Base-by-base conservation (phyloP, 2,888 invertebrate genomes). In the Drosophila pegasa region DNA sequence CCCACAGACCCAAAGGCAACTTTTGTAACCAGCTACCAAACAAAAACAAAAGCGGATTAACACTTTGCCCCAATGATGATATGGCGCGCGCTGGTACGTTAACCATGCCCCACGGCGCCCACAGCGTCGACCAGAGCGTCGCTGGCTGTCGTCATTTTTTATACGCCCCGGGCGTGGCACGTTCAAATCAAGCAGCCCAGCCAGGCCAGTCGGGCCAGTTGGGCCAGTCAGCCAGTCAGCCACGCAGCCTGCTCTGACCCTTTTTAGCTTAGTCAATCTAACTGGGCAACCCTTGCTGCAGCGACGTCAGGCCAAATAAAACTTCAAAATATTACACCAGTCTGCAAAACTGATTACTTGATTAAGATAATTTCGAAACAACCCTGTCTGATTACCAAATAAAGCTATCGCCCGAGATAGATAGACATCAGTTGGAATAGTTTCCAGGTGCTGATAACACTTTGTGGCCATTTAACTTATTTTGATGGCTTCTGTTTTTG, bases 1-100 rank as follows among this genome's bases (percentile, higher is more conserved):
- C 58, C 76, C 74, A 59, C 50, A 67, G 31, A 48, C 61, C 58
- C 56, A 59, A 40, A 43, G 51, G 67, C 68, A 62, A 77, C 59
- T 70, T 65, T 55, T 66, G 69, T 59, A 41, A 67, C 70, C 67
- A 67, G 77, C 73, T 71, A 69, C 62, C 66, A 77, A 81, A 80
- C 64, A 79, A 81, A 76, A 78, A 76, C 73, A 81, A 77, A 78
- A 88, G 80, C 80, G 72, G 78, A 84, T 82, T 79, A 81, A 75
- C 82, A 85, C 85, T 88, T 88, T 76, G 72, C 52, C 75, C 75
- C 76, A 76, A 74, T 68, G 84, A 77, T 83, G 75, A 83, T 87
- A 84, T 75, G 82, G 71, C 66, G 43, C 29, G 8, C 2, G 29
- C 2, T 6, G 48, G 18, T 10, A 33, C 51, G 52, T 43, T 52